A percentile compares a stretch with the other conserved stretches of the same genome.
These are phyloP conservation scores for Melanotaenia trifasciata DNA, from an alignment of 2,797 vertebrate species.

Conservation along the genomic window DNA sequence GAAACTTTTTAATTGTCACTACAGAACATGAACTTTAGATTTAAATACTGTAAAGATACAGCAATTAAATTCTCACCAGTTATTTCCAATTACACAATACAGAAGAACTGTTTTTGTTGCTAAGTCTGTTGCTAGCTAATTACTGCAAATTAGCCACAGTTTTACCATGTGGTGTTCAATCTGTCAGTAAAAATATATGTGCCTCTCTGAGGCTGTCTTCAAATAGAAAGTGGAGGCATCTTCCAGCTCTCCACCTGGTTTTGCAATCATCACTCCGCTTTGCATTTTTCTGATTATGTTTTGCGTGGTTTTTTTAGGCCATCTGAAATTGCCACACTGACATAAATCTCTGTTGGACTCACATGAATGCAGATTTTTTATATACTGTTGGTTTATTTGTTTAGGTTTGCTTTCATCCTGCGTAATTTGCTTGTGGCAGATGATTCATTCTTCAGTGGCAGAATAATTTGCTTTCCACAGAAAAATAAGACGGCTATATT, in stretches of 20 bases:
- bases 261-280: neutral
- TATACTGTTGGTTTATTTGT: slow-evolving; percentile 51
- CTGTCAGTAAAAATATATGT: neutral
- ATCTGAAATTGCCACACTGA: slow-evolving; percentile 44
- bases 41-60: no score
- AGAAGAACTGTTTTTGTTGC: neutral
- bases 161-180: neutral
- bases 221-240: slow-evolving; percentile 2
- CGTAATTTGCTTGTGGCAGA: slow-evolving; percentile 55
- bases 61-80: neutral
- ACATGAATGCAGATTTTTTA: neutral
- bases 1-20: neutral
- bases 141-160: neutral
- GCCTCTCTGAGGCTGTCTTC: neutral
- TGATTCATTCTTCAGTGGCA: slow-evolving; percentile 46
- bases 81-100: neutral
- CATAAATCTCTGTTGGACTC: slow-evolving; percentile 42
- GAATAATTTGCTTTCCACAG: slow-evolving; percentile 62
- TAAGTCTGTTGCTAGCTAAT: neutral
- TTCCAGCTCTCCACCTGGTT: slow-evolving; percentile 10
- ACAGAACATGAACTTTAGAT: no score
- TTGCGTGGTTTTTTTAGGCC: slow-evolving; percentile 23
- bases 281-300: neutral
- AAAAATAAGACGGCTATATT: slow-evolving; percentile 49
- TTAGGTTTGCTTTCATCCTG: slow-evolving; percentile 61